phyloP scores from a whole-genome alignment of 2,113 vertebrate genomes.

The Verasper variegatus region DNA sequence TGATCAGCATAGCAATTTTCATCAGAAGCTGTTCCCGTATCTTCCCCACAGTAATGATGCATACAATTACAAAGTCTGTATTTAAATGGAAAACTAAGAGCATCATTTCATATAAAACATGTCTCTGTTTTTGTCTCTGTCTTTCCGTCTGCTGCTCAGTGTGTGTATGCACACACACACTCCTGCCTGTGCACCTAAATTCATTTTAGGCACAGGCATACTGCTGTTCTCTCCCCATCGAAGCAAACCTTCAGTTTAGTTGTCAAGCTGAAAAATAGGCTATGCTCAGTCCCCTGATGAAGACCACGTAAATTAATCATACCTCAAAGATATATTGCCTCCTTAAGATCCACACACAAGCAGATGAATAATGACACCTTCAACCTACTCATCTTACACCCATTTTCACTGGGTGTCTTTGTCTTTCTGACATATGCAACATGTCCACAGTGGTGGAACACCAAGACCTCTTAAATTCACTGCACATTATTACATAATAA shows the following conservation, averaged over 20 bases:
- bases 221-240: constrained; percentile 11
- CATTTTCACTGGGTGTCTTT: constrained; percentile 25
- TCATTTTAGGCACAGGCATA: constrained; percentile 10
- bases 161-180: background rate
- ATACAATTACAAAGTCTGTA: constrained; percentile 38
- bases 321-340: constrained; percentile 55
- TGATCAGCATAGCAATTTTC: constrained; percentile 36
- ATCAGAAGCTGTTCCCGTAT: constrained; percentile 16
- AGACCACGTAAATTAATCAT: constrained; percentile 63
- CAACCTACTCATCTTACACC: constrained; percentile 11
- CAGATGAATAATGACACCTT: background rate
- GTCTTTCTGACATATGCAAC: constrained; percentile 18
- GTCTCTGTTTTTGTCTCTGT: background rate
- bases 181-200: background rate
- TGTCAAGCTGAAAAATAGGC: constrained; percentile 70
- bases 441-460: background rate
- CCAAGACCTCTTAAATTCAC: constrained; percentile 11
- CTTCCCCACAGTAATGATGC: constrained; percentile 35
- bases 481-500: constrained; percentile 17
- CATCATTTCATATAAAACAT: background rate
- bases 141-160: background rate
- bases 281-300: constrained; percentile 43
- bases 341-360: constrained; percentile 43
- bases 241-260: constrained; percentile 49
- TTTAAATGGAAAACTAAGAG: constrained; percentile 34